Base-by-base conservation (phyloP, 1,140 invertebrate genomes). In the Bombus affinis region DNA sequence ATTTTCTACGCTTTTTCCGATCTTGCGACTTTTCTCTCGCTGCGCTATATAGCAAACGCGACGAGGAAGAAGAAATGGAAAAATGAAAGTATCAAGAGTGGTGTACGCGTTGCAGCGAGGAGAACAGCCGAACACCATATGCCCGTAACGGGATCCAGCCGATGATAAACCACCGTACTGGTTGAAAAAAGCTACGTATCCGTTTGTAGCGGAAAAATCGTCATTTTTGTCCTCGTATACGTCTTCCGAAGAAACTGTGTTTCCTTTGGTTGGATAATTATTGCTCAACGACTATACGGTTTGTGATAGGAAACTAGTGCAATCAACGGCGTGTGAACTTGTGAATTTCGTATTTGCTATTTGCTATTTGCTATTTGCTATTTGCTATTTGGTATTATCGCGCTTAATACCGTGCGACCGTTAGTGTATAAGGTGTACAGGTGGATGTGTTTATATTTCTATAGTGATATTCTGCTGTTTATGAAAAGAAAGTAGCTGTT, bases 241-340 rank as follows among this genome's bases (percentile, higher is more conserved):
- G 18, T 9, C 15, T 57, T 70, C 3, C 4, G 9, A 44, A 15
- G 66, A 42, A 35, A 59, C 65, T 44, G n/a, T 71, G 28, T 10
- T 3, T 12, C 0, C 6, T 28, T 47, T 4, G 28, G 9, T 80
- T 9, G 66, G 53, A 72, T 76, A 28, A 3, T 79, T 10, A 10
- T 59, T 39, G 53, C 37, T 80, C 83, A 28, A 84, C 83, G 47
- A 83, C 62, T 66, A 3, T 77, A 39, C 28, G 6, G 0, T 72
- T 72, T 71, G 76, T 79, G 76, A 80, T 80, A 80, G 53, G n/a
- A 72, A 82, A 71, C 66, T 37, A 84, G 83, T 84, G 83, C 83
- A 84, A 84, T 84, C 42, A 6, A n/a, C 44, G 47, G 22, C n/a
- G 22, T 80, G 83, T 72, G 42, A 84, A 80, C 83, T 80, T 84